These are phyloP conservation scores for Gopherus flavomarginatus DNA, from an alignment of 2,113 vertebrate species.

Conservation along the genomic window DNA sequence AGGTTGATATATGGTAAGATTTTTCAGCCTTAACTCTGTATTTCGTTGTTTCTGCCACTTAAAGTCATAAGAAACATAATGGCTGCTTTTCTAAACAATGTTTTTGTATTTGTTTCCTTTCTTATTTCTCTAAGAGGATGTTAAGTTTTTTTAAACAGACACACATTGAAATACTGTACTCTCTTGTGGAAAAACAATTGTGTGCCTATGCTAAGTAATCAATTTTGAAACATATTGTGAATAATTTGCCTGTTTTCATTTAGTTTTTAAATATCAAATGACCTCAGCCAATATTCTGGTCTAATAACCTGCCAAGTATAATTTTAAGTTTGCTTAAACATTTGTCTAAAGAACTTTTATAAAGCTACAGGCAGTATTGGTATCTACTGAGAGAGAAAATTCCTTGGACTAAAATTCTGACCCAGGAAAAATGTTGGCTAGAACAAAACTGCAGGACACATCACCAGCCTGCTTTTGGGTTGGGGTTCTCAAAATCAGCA, in stretches of 20 bases:
- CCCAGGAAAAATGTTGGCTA: not conserved
- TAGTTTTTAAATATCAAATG: conserved; percentile 21
- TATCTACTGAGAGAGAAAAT: not conserved
- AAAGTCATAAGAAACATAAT: not conserved
- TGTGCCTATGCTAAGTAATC: not conserved
- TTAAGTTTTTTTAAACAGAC: not conserved
- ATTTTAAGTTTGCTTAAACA: conserved; percentile 25
- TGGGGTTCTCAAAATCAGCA: not conserved
- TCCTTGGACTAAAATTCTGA: not conserved
- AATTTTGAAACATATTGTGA: not conserved
- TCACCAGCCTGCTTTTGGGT: accelerated
- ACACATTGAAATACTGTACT: not conserved
- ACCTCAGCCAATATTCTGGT: not conserved
- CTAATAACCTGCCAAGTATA: not conserved
- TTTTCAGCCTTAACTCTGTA: not conserved
- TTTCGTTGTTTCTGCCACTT: not conserved
- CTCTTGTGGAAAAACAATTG: not conserved
- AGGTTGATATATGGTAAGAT: not conserved
- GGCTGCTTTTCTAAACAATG: not conserved
- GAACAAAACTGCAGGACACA: not conserved
- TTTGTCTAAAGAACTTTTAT: conserved; percentile 24
- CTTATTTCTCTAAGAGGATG: conserved; percentile 6
- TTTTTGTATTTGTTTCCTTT: not conserved
- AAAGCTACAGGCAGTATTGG: not conserved
- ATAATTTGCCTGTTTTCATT: not conserved